phyloP scores from a whole-genome alignment of 2,888 invertebrate species.

The Autographa gamma region DNA sequence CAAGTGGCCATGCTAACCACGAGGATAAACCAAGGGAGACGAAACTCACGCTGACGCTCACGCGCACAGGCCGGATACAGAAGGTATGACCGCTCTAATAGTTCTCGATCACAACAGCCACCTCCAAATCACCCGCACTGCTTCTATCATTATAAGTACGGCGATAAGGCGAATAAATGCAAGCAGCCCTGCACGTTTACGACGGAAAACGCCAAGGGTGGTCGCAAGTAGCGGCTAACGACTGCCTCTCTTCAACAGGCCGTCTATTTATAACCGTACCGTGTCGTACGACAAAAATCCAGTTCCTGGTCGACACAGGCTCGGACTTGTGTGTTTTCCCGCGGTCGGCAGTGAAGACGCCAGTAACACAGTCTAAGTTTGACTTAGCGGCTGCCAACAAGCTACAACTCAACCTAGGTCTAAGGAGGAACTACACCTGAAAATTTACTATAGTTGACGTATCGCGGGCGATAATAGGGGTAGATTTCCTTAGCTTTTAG shows the following conservation, averaged over 20 bases:
- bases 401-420: conserved; percentile 32
- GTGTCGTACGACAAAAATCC: conserved; percentile 29
- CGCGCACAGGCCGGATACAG: neutral
- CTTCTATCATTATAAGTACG: neutral
- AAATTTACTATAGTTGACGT: conserved; percentile 66
- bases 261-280: conserved; percentile 39
- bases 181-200: conserved; percentile 22
- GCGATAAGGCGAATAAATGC: conserved; percentile 19
- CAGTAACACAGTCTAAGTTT: conserved; percentile 31
- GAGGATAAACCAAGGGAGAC: neutral
- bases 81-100: neutral
- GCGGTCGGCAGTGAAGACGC: conserved; percentile 13
- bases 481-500: conserved; percentile 64
- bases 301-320: conserved; percentile 36
- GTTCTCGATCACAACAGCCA: neutral
- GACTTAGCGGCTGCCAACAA: conserved; percentile 64
- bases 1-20: neutral
- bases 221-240: conserved; percentile 42
- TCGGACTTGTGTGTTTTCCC: conserved; percentile 52
- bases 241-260: conserved; percentile 34
- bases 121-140: neutral
- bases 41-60: neutral
- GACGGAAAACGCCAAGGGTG: conserved; percentile 41
- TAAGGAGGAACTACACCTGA: conserved; percentile 57
- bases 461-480: conserved; percentile 65